phyloP scores from a whole-genome alignment of 1,140 invertebrate species.

The Listronotus oregonensis region DNA sequence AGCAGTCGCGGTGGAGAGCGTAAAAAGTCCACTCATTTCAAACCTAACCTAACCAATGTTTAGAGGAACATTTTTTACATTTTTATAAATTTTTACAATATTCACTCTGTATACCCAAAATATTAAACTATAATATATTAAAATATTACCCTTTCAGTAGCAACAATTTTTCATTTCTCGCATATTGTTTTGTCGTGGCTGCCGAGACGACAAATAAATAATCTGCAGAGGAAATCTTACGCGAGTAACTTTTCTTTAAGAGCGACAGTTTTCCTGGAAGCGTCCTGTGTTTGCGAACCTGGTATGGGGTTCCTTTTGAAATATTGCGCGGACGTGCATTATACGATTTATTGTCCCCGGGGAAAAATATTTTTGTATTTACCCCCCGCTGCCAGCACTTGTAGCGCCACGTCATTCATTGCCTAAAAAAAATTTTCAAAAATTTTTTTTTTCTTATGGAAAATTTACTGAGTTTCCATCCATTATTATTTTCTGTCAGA shows the following conservation, averaged over 20 bases:
- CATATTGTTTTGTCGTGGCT: conserved; percentile 26
- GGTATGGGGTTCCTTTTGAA: conserved; percentile 6
- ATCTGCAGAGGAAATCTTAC: conserved; percentile 30
- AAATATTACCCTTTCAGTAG: conserved; percentile 15
- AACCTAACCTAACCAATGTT: too few relatives aligned
- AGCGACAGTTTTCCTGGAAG: conserved; percentile 29
- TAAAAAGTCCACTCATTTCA: too few relatives aligned
- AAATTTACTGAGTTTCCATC: too few relatives aligned
- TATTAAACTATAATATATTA: conserved; percentile 20
- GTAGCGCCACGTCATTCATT: conserved; percentile 27
- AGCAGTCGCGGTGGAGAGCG: too few relatives aligned
- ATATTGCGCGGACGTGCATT: conserved; percentile 28
- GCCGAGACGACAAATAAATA: conserved; percentile 32
- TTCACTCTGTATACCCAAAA: too few relatives aligned
- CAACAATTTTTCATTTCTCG: background rate
- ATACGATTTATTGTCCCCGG: conserved; percentile 22
- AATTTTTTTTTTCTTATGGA: conserved; percentile 17
- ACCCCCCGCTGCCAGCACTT: conserved; percentile 8
- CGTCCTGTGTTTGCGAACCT: background rate
- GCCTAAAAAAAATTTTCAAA: conserved; percentile 5
- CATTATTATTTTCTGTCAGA: too few relatives aligned
- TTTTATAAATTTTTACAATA: too few relatives aligned
- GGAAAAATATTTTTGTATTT: conserved; percentile 32
- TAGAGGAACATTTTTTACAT: too few relatives aligned
- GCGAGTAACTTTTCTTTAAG: conserved; percentile 27